A percentile compares a stretch with the other conserved stretches of the same genome.
These are phyloP conservation scores for Lycaon pictus DNA, from an alignment of 2,113 vertebrate species.

Conservation along the genomic window DNA sequence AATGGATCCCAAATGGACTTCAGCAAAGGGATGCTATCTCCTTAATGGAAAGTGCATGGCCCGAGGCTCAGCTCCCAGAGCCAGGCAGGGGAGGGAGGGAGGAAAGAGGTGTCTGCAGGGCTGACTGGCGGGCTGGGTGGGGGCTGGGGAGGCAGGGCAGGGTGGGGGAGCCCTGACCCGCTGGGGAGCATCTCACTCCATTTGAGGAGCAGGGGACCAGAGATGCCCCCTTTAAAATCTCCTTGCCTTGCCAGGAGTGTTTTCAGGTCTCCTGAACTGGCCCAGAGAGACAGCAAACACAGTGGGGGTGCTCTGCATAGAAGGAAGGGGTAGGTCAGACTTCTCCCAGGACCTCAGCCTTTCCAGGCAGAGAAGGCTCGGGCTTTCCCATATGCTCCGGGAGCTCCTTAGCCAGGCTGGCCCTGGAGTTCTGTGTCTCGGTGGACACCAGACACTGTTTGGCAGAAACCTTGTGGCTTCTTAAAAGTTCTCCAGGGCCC, in stretches of 20 bases:
- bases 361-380: not conserved
- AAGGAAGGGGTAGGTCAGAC: not conserved
- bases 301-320: not conserved
- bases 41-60: conserved; percentile 96
- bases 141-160: conserved; percentile 1
- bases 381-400: not conserved
- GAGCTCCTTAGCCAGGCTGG: not conserved
- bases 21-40: conserved; percentile 95
- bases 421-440: not conserved
- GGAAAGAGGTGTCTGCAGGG: conserved; percentile 63
- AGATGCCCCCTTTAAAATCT: not conserved
- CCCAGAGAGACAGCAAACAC: not conserved
- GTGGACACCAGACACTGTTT: not conserved
- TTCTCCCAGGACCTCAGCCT: conserved; percentile 11
- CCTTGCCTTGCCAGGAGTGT: not conserved
- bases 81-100: conserved; percentile 4
- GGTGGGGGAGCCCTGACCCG: not conserved
- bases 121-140: not conserved
- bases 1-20: conserved; percentile 97
- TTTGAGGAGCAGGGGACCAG: not conserved
- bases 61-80: conserved; percentile 90
- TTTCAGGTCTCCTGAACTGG: not conserved
- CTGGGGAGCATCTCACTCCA: not conserved
- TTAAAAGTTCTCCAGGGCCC: not conserved
- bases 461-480: not conserved